Evolutionary conservation across 2,888 invertebrate species (phyloP).

Genomic region (Meta bourneti): DNA sequence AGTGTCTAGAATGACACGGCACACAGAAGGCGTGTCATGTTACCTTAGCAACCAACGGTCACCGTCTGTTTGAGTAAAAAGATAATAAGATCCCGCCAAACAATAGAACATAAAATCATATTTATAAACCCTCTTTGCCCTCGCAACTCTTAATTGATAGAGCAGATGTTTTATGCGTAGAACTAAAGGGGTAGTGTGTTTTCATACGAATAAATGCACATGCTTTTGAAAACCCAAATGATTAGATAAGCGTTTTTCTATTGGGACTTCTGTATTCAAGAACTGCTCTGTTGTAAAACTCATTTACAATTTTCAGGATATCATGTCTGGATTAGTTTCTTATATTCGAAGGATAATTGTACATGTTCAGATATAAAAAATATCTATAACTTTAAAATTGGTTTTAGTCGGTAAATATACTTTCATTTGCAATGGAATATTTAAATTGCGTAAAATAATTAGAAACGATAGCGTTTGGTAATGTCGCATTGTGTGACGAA

Average conservation of each 20-base stretch:
- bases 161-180: constrained; percentile 51
- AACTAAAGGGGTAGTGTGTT: constrained; percentile 26
- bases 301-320: no score
- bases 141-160: constrained; percentile 34
- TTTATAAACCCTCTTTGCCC: constrained; percentile 32
- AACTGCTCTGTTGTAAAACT: no score
- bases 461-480: no score
- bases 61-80: constrained; percentile 55
- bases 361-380: no score
- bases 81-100: constrained; percentile 19
- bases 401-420: no score
- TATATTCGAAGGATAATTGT: no score
- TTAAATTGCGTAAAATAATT: no score
- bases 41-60: constrained; percentile 48
- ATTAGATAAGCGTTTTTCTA: not conserved
- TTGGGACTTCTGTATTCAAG: no score
- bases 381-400: no score
- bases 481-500: no score
- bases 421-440: no score
- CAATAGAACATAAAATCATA: constrained; percentile 39
- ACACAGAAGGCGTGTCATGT: constrained; percentile 24
- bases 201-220: constrained; percentile 19
- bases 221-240: not conserved
- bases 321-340: no score
- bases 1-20: constrained; percentile 14